A percentile compares a stretch with the other conserved stretches of the same genome.
phyloP scores from a whole-genome alignment of 2,888 invertebrate species.

The Sympetrum striolatum region DNA sequence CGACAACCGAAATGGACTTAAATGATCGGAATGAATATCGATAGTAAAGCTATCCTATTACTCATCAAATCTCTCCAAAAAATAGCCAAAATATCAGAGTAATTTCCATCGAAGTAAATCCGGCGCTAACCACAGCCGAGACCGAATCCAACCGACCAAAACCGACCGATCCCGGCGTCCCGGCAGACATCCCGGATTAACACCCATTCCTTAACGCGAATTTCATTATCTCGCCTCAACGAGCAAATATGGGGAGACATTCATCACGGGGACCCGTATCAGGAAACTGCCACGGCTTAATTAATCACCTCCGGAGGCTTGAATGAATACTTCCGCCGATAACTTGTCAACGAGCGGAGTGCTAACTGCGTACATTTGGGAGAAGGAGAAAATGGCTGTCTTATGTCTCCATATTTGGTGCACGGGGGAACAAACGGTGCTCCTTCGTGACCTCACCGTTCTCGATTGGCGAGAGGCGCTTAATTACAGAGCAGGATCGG shows the following conservation, averaged over 20 bases:
- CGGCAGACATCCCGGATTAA: too few relatives aligned
- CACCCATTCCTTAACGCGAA: too few relatives aligned
- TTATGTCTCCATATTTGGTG: neutral
- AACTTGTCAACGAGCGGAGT: neutral
- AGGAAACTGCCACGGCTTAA: neutral
- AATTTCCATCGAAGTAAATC: too few relatives aligned
- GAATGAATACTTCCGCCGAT: neutral
- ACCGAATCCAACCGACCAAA: too few relatives aligned
- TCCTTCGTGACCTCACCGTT: neutral
- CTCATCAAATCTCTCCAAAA: too few relatives aligned
- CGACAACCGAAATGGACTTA: too few relatives aligned
- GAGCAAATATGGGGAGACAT: neutral
- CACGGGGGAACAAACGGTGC: neutral
- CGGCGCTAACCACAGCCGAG: too few relatives aligned
- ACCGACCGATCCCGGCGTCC: too few relatives aligned
- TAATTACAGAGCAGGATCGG: neutral
- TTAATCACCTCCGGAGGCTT: neutral
- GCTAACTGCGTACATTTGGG: neutral
- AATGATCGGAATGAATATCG: too few relatives aligned
- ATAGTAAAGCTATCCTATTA: too few relatives aligned
- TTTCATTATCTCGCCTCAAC: neutral
- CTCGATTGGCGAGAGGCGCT: neutral
- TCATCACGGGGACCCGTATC: neutral
- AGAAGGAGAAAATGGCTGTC: neutral
- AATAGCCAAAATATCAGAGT: too few relatives aligned